A percentile compares a stretch with the other conserved stretches of the same genome.
Conservation (phyloP, 2,888 invertebrate species). For the Rotaria socialis region DNA sequence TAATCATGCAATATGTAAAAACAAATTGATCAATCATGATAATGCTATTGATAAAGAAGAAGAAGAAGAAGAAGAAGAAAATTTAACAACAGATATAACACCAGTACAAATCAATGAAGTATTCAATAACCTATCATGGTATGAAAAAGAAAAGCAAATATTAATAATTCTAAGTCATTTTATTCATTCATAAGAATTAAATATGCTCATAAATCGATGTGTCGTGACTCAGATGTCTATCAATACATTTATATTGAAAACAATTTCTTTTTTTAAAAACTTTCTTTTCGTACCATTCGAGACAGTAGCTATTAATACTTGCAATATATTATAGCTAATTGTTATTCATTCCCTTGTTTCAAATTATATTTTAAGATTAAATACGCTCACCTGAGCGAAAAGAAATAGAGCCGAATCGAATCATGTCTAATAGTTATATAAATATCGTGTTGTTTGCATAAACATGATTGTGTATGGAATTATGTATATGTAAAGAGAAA, state of each 20-base stretch:
- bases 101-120: slow-evolving; percentile 22
- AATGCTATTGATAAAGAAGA: neutral
- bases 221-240: too few relatives aligned
- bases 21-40: neutral
- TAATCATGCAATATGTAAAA: neutral
- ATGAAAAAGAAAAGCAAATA: neutral
- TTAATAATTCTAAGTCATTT: neutral
- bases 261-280: too few relatives aligned
- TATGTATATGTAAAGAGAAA: neutral
- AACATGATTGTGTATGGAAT: neutral
- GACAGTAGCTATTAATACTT: neutral
- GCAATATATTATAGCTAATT: neutral
- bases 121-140: slow-evolving; percentile 9
- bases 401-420: neutral
- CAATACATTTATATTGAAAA: too few relatives aligned
- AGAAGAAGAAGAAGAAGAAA: neutral
- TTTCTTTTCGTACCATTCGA: too few relatives aligned
- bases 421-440: neutral
- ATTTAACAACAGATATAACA: neutral
- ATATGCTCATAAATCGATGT: too few relatives aligned
- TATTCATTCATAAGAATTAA: neutral
- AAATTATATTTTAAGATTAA: neutral
- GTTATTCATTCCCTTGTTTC: neutral
- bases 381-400: neutral
- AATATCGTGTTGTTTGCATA: neutral